Base-by-base conservation (phyloP, 2,888 invertebrate genomes). In the Idaea straminata region DNA sequence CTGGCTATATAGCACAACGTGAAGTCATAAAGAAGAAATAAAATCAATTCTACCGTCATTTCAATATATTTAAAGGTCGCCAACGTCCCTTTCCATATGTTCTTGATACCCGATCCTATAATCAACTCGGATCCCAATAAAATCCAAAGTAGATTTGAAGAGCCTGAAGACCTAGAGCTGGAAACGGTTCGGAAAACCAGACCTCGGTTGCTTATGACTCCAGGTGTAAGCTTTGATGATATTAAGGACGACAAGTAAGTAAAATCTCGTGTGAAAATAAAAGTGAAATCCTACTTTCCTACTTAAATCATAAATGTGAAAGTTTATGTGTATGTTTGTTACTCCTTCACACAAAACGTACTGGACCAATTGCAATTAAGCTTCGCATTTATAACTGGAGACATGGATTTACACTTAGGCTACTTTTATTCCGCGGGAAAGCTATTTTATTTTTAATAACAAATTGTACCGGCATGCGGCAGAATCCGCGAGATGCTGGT, bases 161-260 rank as follows among this genome's bases (percentile, higher is more conserved):
- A 74, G 61, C 70, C 70, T 0, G 57, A 61, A 35, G 87, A 88
- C 64, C 15, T 47, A 3, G 81, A 74, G 0, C 76, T 69, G 4
- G 75, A 75, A 13, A n/a, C 74, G 0, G 79, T 74, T 0, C 81
- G 80, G 57, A 74, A 69, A 47, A 84, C 83, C 0, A 77, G 88
- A 0, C 88, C 87, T 0, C 86, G 89, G 0, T 70, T 83, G 5
- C 77, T 87, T 15, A 83, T 88, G 82, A 82, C 87, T 0, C 87
- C 88, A 0, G 82, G 83, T 0, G 78, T 85, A 36, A 79, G 82
- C 61, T 69, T 89, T 77, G 89, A 88, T 62, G 87, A 86, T 69
- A 74, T 87, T 13, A 66, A 71, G 0, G 75, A 75, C 0, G 83
- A 84, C 62, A 81, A 83, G 74, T 90, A 89, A 69, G 79, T 75